Evolutionary conservation across 1,140 invertebrate species (phyloP).

Genomic region (Drosophila kohkoa): DNA sequence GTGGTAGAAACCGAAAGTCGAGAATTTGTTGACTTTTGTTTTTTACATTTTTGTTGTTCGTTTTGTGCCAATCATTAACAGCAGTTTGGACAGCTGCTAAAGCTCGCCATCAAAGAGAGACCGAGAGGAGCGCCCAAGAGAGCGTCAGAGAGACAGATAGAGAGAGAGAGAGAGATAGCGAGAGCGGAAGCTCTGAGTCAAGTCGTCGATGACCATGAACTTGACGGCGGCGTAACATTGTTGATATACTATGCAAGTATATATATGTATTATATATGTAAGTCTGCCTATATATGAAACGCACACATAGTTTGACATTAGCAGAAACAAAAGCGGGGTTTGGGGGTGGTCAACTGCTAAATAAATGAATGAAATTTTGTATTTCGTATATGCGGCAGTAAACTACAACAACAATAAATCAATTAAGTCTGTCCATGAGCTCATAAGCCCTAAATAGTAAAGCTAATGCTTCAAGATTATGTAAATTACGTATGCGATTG

Average conservation of each 20-base stretch:
- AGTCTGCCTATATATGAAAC: slow-evolving; percentile 27
- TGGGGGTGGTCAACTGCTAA: slow-evolving; percentile 15
- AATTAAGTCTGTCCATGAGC: slow-evolving; percentile 37
- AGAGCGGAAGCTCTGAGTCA: slow-evolving; percentile 46
- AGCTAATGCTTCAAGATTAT: slow-evolving; percentile 7
- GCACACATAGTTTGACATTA: slow-evolving; percentile 17
- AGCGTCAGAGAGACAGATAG: background rate
- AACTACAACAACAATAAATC: slow-evolving; percentile 34
- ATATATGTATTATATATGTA: slow-evolving; percentile 29
- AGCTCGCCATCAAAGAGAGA: slow-evolving; percentile 6
- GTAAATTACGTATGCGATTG: background rate
- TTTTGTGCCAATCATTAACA: slow-evolving; percentile 47
- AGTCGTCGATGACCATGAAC: slow-evolving; percentile 67
- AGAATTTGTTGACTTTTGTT: slow-evolving; percentile 46
- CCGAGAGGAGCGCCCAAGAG: background rate
- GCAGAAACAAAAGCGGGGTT: slow-evolving; percentile 25
- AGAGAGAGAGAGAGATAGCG: slow-evolving; percentile 12
- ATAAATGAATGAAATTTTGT: slow-evolving; percentile 57
- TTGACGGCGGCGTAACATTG: slow-evolving; percentile 55
- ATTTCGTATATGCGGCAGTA: slow-evolving; percentile 1
- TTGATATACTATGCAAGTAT: slow-evolving; percentile 20
- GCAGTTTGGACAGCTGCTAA: slow-evolving; percentile 45
- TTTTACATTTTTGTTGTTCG: background rate
- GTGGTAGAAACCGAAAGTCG: slow-evolving; percentile 67
- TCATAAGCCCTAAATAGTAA: slow-evolving; percentile 16